A percentile compares a stretch with the other conserved stretches of the same genome.
phyloP scores from a whole-genome alignment of 2,113 vertebrate genomes.

The Aythya baeri region DNA sequence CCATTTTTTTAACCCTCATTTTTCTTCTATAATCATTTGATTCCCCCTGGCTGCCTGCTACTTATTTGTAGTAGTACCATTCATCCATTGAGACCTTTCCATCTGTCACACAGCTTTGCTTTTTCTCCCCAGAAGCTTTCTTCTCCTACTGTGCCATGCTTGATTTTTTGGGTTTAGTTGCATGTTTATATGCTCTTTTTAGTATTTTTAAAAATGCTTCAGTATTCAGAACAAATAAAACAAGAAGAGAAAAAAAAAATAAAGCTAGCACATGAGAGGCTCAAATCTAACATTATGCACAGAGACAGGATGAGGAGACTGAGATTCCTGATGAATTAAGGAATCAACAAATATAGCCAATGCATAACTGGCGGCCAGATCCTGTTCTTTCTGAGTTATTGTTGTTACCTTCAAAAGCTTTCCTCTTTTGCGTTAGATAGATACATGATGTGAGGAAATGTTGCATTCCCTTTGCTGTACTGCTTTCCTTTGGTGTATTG shows the following conservation, averaged over 20 bases:
- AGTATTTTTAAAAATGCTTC: conserved; percentile 26
- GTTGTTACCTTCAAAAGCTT: neutral
- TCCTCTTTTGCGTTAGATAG: conserved; percentile 17
- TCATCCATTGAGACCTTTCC: conserved; percentile 91
- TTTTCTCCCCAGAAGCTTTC: conserved; percentile 82
- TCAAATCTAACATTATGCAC: neutral
- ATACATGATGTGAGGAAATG: neutral
- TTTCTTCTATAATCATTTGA: conserved; percentile 84
- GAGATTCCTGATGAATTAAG: neutral
- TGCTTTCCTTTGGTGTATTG: neutral
- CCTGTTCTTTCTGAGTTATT: neutral
- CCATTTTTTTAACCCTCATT: conserved; percentile 80
- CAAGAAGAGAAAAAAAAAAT: neutral
- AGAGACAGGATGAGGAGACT: neutral
- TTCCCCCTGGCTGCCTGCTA: conserved; percentile 85
- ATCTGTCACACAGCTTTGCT: conserved; percentile 88
- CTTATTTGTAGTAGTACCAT: conserved; percentile 86
- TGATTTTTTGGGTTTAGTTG: conserved; percentile 73
- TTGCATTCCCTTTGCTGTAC: neutral
- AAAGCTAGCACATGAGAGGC: neutral
- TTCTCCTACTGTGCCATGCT: conserved; percentile 80
- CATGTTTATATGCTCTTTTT: conserved; percentile 60
- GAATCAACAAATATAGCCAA: neutral
- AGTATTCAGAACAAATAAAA: conserved; percentile 11
- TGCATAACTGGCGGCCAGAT: neutral